Evolutionary conservation across 2,888 invertebrate species (phyloP), one percentile per base, ranked within the genome.

Genomic region (Microctonus aethiopoides): DNA sequence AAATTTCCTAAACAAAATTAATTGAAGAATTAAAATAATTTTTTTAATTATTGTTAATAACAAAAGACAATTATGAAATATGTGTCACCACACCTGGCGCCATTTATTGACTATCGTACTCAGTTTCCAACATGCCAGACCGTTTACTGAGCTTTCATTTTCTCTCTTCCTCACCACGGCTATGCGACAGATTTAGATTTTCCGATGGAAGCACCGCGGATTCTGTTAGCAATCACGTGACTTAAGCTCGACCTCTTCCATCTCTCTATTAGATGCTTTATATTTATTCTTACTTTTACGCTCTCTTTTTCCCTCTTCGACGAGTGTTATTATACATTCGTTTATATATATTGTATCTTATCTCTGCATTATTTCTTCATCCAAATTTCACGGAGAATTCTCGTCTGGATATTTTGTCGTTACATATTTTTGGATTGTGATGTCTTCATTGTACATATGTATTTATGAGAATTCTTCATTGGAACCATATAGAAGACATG

Each of bases 131-230:
- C 70, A 69, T 67, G 65, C 71, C 67, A 74, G 76, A 75, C 76
- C 72, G 46, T 63, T 32, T 32, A 63, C 75, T 71, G 74, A 72
- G 76, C 72, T 71, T 73, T 74, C 72, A 63, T 76, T 75, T 78
- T 79, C 80, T 46, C 41, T 46, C 41, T 46, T 46, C 61, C 76
- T 79, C 78, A 77, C 80, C 78, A 77, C 80, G 80, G 82, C 84
- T 85, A 81, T 46, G 41, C 62, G 83, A 85, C 86, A 79, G 80
- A 85, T 85, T 86, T 86, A 86, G 85, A 85, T 83, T 84, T 84
- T 84, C 84, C 75, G 80, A 80, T 79, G 79, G 80, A 82, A 41
- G 67, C 82, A 80, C 82, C 81, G 80, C 80, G 78, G 80, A 82
- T 82, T 83, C 83, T 81, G 79, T 76, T 75, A 68, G 71, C 60